Percentiles rank a stretch among this genome's conserved stretches.
phyloP scores from a whole-genome alignment of 1,140 invertebrate genomes.

The Cydia strobilella region DNA sequence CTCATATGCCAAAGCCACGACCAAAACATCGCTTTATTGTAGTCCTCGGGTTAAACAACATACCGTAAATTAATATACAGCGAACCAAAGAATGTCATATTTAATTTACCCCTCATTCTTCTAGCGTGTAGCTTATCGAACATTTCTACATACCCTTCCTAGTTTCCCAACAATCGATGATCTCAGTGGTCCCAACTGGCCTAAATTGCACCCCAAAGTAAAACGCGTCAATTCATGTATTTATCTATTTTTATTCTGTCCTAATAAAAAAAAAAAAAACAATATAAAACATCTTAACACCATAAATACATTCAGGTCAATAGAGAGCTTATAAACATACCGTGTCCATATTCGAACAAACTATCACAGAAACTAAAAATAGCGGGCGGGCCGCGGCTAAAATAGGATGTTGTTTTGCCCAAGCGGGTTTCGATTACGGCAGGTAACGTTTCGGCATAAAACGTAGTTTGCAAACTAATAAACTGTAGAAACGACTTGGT shows the following conservation, averaged over 20 bases:
- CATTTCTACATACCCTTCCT: too few relatives aligned
- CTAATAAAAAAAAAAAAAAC: too few relatives aligned
- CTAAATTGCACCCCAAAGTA: neutral
- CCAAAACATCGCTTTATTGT: too few relatives aligned
- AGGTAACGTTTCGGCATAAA: neutral
- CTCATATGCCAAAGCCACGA: too few relatives aligned
- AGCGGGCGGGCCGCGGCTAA: neutral
- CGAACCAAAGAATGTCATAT: too few relatives aligned
- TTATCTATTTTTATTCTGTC: neutral
- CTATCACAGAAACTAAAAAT: neutral
- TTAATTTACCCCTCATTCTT: too few relatives aligned
- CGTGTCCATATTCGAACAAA: neutral
- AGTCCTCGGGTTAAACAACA: too few relatives aligned
- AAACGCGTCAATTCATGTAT: neutral
- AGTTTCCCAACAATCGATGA: too few relatives aligned
- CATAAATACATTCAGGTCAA: neutral
- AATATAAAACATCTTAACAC: neutral
- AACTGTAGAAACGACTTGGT: too few relatives aligned
- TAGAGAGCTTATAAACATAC: neutral
- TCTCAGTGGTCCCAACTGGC: neutral
- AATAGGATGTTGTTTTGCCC: neutral
- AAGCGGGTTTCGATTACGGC: neutral
- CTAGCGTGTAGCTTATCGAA: too few relatives aligned
- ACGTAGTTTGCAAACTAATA: neutral
- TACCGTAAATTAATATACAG: too few relatives aligned